Evolutionary conservation across 2,888 invertebrate species (phyloP), one percentile per base, ranked within the genome.

Genomic region (Caenorhabditis doughertyi): DNA sequence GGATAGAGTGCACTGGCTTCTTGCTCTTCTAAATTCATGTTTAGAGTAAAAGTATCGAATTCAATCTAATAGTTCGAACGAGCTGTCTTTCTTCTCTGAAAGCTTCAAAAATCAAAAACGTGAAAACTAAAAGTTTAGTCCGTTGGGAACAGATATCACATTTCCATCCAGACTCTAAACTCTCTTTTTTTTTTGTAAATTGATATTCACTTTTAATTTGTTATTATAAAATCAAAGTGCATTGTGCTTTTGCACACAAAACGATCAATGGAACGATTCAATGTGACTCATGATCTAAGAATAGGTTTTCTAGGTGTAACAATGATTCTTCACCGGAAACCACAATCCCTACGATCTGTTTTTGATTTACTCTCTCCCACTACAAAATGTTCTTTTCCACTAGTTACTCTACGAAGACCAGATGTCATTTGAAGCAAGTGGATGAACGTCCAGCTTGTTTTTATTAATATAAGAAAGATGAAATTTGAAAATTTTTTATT

Each of bases 341-440:
- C 18, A 27, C 9, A 25, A 25, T 49, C 7, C 4, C n/a, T n/a
- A n/a, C n/a, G n/a, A n/a, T 60, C 64, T 64, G 64, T 49, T 64
- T 47, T 49, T 9, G 29, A 64, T 64, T 64, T 60, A 21, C 60
- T 42, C 42, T 2, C 42, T 42, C 60, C 23, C 39, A 42, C 25
- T 8, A 8, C 55, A 21, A 11, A 58, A 39, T 39, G 58, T 35
- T 13, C 27, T 35, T 11, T 56, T 35, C 56, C 39, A 35, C 39
- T 62, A 62, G 60, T 62, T 62, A 62, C 64, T 47, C n/a, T n/a
- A n/a, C n/a, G n/a, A 64, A 47, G 47, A 47, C 64, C 64, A 64
- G 64, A 64, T 64, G 64, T 64, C 47, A 11, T 64, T 64, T 11
- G 42, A 23, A 58, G 11, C 11, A 39, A 56, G 56, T 53, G 32